Percentiles rank a stretch among this genome's conserved stretches.
Conservation (phyloP, 2,888 invertebrate genomes). For the Syrista parreyssii region DNA sequence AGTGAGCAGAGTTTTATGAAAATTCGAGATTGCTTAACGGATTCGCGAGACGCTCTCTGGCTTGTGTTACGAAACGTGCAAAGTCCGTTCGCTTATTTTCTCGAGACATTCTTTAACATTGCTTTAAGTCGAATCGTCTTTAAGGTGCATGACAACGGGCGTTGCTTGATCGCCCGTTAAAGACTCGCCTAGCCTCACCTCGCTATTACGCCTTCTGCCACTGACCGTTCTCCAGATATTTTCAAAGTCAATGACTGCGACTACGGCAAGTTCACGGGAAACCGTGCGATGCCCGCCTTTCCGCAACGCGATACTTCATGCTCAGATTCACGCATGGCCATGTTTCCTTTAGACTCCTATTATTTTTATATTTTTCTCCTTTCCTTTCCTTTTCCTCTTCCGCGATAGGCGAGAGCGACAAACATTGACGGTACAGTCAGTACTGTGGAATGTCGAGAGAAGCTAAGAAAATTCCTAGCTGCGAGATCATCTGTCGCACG, state of each 20-base stretch:
- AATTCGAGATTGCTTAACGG: not conserved
- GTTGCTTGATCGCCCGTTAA: constrained; percentile 48
- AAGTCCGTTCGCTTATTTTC: not conserved
- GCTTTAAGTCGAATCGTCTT: not conserved
- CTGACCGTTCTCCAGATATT: constrained; percentile 48
- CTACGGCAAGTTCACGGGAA: constrained; percentile 34
- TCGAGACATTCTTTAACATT: not conserved
- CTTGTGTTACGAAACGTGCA: not conserved
- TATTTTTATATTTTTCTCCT: not conserved
- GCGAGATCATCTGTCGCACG: not conserved
- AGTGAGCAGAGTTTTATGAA: not conserved
- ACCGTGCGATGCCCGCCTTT: not conserved
- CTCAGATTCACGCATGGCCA: not conserved
- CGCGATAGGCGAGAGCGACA: not conserved
- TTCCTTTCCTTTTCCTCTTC: not conserved
- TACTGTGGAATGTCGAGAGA: not conserved
- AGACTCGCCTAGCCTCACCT: constrained; percentile 42
- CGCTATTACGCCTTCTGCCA: constrained; percentile 27
- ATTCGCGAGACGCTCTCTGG: not conserved
- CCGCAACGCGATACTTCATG: not conserved
- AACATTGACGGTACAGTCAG: not conserved
- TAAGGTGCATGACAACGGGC: constrained; percentile 15
- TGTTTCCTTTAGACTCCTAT: not conserved
- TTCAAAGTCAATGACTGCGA: constrained; percentile 50
- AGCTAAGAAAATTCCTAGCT: not conserved